Evolutionary conservation across 2,113 vertebrate species (phyloP).

Genomic region (Ariopsis seemanni): DNA sequence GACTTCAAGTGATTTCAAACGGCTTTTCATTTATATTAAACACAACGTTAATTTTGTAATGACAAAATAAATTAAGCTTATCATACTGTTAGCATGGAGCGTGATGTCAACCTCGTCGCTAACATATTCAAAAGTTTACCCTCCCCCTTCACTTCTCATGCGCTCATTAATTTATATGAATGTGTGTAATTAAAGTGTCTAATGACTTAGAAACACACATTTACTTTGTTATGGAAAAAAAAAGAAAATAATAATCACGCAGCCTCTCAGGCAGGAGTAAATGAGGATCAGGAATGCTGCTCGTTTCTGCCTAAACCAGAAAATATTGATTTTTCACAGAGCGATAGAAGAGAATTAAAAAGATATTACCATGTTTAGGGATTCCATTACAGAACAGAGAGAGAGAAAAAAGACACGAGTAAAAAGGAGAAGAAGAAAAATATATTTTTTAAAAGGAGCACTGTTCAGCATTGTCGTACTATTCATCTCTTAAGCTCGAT

Average conservation of each 20-base stretch:
- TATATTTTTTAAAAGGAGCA: neutral
- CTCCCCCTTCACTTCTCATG: neutral
- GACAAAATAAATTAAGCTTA: no score
- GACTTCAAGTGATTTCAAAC: neutral
- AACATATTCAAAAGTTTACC: no score
- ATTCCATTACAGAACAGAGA: neutral
- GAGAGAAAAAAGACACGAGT: neutral
- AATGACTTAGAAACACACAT: neutral
- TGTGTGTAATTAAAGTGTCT: neutral
- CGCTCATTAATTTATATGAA: neutral
- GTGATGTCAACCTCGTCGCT: no score
- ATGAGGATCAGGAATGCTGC: neutral
- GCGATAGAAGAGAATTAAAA: neutral
- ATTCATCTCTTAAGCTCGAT: neutral
- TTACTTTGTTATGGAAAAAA: neutral
- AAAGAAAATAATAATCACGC: neutral
- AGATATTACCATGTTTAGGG: neutral
- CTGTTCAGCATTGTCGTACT: neutral
- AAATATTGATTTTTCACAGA: constrained; percentile 1
- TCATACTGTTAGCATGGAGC: no score
- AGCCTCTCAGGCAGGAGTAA: neutral
- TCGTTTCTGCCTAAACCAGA: neutral
- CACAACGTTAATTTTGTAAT: no score
- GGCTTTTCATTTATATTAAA: no score
- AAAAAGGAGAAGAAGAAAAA: neutral